phyloP scores from a whole-genome alignment of 2,113 vertebrate species.

The Neodon shergylaensis region DNA sequence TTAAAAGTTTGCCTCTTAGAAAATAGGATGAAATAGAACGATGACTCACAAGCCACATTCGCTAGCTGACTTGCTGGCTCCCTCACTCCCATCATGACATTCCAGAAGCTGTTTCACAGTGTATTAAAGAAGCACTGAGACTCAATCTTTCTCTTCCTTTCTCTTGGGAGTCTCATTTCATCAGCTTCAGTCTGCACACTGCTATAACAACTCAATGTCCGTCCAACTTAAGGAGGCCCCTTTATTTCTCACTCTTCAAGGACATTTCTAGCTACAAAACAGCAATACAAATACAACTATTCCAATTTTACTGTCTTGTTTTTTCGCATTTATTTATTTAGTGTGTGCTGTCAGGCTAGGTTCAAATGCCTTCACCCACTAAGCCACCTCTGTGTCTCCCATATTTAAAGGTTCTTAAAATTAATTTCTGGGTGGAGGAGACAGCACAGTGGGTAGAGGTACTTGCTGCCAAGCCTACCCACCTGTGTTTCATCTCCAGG shows the following conservation, averaged over 20 bases:
- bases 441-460: background rate
- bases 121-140: slow-evolving; percentile 19
- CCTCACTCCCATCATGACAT: background rate
- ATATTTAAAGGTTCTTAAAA: slow-evolving; percentile 30
- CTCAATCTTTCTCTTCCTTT: background rate
- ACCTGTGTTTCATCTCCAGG: background rate
- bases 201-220: background rate
- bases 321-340: background rate
- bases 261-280: slow-evolving; percentile 19
- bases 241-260: slow-evolving; percentile 19
- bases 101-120: slow-evolving; percentile 24
- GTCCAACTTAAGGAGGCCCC: slow-evolving; percentile 5
- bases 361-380: background rate
- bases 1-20: background rate
- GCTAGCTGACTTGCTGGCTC: background rate
- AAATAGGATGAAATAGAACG: background rate
- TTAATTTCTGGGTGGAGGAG: background rate
- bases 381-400: background rate
- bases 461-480: background rate
- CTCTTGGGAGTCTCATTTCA: slow-evolving; percentile 43
- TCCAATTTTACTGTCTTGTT: slow-evolving; percentile 12
- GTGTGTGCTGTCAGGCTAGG: background rate
- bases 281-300: slow-evolving; percentile 34
- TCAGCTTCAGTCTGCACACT: slow-evolving; percentile 40
- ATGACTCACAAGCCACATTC: background rate